These are phyloP conservation scores for Pharmacophagus antenor DNA, from an alignment of 2,888 invertebrate species.

Conservation along the genomic window DNA sequence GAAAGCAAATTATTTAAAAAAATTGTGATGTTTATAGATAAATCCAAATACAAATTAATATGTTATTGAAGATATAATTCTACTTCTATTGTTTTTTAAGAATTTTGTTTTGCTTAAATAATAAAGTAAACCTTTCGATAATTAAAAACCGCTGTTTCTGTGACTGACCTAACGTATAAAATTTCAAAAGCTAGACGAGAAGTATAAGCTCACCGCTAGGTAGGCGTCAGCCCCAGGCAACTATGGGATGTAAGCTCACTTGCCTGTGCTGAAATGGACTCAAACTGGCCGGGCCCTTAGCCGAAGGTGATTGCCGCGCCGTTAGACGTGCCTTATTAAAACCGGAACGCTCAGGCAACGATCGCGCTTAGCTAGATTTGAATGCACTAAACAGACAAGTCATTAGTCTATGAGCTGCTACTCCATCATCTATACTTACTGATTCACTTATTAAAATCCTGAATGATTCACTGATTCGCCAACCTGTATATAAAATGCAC, in stretches of 20 bases:
- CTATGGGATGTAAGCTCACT: slow-evolving; percentile 34
- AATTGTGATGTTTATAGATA: too few relatives aligned
- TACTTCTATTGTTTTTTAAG: too few relatives aligned
- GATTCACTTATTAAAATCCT: too few relatives aligned
- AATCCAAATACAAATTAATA: too few relatives aligned
- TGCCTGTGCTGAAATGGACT: slow-evolving; percentile 38
- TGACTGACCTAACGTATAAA: slow-evolving; percentile 39
- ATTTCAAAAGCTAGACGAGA: slow-evolving; percentile 57
- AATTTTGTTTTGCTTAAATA: too few relatives aligned
- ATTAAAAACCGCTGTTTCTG: slow-evolving; percentile 23
- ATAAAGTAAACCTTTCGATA: too few relatives aligned
- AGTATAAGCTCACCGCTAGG: slow-evolving; percentile 65
- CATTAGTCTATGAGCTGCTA: background rate
- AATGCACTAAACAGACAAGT: slow-evolving; percentile 10
- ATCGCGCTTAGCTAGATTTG: background rate
- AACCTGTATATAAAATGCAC: too few relatives aligned
- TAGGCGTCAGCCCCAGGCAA: slow-evolving; percentile 63
- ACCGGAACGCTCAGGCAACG: slow-evolving; percentile 18
- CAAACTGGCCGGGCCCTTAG: slow-evolving; percentile 36
- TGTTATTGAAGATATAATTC: too few relatives aligned
- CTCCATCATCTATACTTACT: too few relatives aligned
- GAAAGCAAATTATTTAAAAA: too few relatives aligned
- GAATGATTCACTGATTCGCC: too few relatives aligned
- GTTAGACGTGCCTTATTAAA: slow-evolving; percentile 26
- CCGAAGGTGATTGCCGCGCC: slow-evolving; percentile 46